Conservation (phyloP, 2,888 invertebrate species). For the Temnothorax ravouxi region DNA sequence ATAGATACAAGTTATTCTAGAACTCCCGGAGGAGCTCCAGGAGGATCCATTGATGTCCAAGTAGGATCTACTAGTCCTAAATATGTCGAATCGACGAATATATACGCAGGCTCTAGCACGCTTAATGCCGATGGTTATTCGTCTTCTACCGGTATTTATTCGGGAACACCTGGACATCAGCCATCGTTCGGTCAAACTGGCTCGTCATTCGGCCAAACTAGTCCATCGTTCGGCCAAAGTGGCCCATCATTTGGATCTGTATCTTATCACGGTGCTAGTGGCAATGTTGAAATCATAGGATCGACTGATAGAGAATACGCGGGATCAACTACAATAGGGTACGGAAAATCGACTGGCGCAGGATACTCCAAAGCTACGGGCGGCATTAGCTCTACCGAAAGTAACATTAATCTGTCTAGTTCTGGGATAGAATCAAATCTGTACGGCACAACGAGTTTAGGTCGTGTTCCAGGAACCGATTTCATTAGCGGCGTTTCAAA, state of each 20-base stretch:
- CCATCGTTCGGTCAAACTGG: neutral
- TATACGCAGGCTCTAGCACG: constrained; percentile 34
- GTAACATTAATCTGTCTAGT: neutral
- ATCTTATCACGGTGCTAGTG: constrained; percentile 7
- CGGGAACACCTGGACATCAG: constrained; percentile 51
- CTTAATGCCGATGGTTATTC: neutral
- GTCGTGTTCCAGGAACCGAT: neutral
- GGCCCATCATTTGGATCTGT: constrained; percentile 20
- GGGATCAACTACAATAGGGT: constrained; percentile 34
- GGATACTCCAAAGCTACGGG: constrained; percentile 49
- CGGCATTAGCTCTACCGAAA: constrained; percentile 34
- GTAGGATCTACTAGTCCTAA: constrained; percentile 41
- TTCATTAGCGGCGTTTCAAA: neutral
- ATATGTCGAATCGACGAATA: constrained; percentile 45
- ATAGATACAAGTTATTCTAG: constrained; percentile 2
- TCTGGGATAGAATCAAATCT: neutral
- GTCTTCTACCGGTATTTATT: constrained; percentile 23
- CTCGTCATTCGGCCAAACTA: neutral
- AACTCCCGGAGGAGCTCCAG: neutral
- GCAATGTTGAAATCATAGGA: constrained; percentile 38
- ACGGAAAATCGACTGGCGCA: constrained; percentile 8
- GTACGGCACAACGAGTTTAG: constrained; percentile 3
- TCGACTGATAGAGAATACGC: constrained; percentile 36
- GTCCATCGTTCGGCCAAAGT: neutral
- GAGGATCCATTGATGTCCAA: neutral